phyloP scores from a whole-genome alignment of 2,888 invertebrate genomes.

The Conomelus anceps region DNA sequence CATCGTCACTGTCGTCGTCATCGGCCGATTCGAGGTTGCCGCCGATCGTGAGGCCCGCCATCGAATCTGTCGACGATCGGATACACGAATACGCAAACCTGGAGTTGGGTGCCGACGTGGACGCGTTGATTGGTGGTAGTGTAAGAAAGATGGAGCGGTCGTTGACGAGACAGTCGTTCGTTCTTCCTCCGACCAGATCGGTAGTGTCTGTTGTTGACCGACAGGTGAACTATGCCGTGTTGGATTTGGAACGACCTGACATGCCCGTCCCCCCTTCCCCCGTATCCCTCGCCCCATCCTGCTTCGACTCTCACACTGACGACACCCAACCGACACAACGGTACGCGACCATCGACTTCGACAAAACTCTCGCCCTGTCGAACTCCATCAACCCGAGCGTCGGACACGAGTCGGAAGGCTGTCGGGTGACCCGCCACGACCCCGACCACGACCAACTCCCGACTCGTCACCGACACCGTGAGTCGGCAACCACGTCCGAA shows the following conservation, averaged over 20 bases:
- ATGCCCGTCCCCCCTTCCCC: conserved; percentile 23
- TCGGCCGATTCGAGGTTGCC: too few species aligned
- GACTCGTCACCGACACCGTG: conserved; percentile 48
- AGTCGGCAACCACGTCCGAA: conserved; percentile 46
- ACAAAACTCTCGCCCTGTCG: conserved; percentile 83
- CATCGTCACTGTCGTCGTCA: not conserved
- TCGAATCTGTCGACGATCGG: conserved; percentile 40
- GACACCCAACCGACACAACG: conserved; percentile 50
- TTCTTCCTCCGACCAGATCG: conserved; percentile 35
- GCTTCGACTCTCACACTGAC: conserved; percentile 46
- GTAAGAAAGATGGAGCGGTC: conserved; percentile 11
- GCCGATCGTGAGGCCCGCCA: not conserved
- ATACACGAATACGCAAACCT: conserved; percentile 53
- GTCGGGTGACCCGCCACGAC: conserved; percentile 74
- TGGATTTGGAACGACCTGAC: conserved; percentile 56
- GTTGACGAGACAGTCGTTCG: conserved; percentile 33
- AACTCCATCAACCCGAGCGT: conserved; percentile 66
- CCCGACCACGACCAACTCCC: conserved; percentile 56
- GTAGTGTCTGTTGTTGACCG: conserved; percentile 17
- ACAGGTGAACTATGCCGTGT: conserved; percentile 61
- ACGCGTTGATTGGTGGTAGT: not conserved
- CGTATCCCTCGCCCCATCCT: conserved; percentile 29
- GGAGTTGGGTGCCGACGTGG: conserved; percentile 48
- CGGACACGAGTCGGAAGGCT: conserved; percentile 55
- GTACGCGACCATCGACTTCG: conserved; percentile 90